Conservation (phyloP, 2,113 vertebrate species). For the Cyprinodon tularosa region DNA sequence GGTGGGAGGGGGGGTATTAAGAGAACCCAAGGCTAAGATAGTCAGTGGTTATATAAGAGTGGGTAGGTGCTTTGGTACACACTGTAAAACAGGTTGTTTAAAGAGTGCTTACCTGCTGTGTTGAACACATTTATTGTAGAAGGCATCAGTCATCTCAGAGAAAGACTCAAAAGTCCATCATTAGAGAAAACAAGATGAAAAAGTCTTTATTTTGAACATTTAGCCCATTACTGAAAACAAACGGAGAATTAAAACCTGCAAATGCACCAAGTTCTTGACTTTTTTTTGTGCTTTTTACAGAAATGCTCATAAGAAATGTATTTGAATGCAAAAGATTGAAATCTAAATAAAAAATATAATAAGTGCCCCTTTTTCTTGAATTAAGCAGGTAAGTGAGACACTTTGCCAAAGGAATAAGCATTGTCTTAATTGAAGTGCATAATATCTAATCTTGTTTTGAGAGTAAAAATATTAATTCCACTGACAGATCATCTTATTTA, state of each 20-base stretch:
- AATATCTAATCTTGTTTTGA: no score
- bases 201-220: neutral
- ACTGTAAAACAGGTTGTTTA: conserved; percentile 44
- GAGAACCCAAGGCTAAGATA: conserved; percentile 23
- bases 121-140: conserved; percentile 7
- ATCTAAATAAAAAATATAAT: no score
- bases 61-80: conserved; percentile 38
- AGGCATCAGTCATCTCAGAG: conserved; percentile 9
- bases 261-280: neutral
- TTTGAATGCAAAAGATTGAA: no score
- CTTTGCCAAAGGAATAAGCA: no score
- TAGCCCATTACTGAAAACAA: no score
- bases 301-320: no score
- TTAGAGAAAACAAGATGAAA: neutral
- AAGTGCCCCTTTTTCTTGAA: no score
- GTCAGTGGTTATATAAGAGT: conserved; percentile 54
- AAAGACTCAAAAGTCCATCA: conserved; percentile 9
- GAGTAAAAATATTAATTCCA: no score
- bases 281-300: no score
- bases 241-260: neutral
- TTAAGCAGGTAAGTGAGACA: no score
- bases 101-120: conserved; percentile 42
- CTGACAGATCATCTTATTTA: no score
- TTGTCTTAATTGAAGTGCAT: no score
- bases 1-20: conserved; percentile 27